These are phyloP conservation scores for Carettochelys insculpta DNA, from an alignment of 2,113 vertebrate species.

Conservation along the genomic window DNA sequence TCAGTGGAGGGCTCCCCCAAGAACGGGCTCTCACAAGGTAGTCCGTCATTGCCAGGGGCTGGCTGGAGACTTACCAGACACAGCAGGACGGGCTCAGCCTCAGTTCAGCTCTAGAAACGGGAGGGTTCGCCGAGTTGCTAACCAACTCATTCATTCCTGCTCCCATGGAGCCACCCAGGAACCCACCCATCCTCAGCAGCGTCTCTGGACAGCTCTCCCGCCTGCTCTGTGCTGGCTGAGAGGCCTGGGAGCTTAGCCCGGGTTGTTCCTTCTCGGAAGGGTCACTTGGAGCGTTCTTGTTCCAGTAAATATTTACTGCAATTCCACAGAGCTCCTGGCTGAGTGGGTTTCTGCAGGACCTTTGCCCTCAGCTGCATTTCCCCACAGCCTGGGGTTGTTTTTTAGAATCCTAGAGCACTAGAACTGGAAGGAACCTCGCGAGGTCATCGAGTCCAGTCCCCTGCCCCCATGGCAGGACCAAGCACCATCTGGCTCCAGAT, in stretches of 20 bases:
- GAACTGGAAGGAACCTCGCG: too few relatives aligned
- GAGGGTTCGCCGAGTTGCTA: background rate
- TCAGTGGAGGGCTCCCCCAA: background rate
- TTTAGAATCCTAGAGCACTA: too few relatives aligned
- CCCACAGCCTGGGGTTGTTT: accelerated
- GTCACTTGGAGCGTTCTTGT: background rate
- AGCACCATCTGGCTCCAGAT: too few relatives aligned
- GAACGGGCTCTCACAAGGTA: background rate
- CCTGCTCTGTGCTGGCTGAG: accelerated
- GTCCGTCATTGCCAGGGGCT: background rate
- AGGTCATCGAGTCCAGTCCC: too few relatives aligned
- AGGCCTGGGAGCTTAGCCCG: accelerated
- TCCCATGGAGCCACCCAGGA: too few relatives aligned
- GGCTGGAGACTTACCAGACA: background rate
- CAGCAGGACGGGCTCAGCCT: background rate
- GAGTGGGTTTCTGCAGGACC: background rate
- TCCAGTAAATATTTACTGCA: background rate
- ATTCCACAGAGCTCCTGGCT: background rate
- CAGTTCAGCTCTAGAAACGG: background rate
- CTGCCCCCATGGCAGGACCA: too few relatives aligned
- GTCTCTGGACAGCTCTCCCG: accelerated
- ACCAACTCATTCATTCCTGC: too few relatives aligned
- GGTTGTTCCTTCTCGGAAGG: accelerated
- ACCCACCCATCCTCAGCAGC: accelerated
- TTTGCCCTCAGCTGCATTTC: accelerated